Evolutionary conservation across 1,140 invertebrate species (phyloP).

Genomic region (Nebria ingens): DNA sequence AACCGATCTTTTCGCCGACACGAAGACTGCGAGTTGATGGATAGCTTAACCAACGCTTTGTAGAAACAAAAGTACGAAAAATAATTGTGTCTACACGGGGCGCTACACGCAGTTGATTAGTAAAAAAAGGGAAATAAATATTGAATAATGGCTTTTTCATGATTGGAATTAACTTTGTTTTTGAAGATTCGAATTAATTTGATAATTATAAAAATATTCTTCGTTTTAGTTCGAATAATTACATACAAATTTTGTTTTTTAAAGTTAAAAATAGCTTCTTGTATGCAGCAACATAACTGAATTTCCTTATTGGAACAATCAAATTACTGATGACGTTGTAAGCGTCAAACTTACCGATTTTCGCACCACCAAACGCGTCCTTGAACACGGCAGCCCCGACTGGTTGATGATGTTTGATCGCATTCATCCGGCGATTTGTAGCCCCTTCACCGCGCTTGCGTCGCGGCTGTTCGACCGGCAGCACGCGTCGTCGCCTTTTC

Average conservation of each 20-base stretch:
- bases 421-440: slow-evolving; percentile 67
- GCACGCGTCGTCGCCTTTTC: slow-evolving; percentile 69
- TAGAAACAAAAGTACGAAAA: too few species aligned
- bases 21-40: not conserved
- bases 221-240: too few species aligned
- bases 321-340: not conserved
- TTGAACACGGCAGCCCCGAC: slow-evolving; percentile 55
- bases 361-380: slow-evolving; percentile 46
- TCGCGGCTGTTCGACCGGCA: slow-evolving; percentile 70
- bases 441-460: slow-evolving; percentile 44
- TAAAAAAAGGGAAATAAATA: too few species aligned
- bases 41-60: not conserved
- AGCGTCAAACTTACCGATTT: slow-evolving; percentile 45
- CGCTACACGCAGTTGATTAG: too few species aligned
- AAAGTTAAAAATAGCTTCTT: slow-evolving; percentile 7
- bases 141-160: too few species aligned
- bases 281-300: not conserved
- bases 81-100: too few species aligned
- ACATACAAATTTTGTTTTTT: not conserved
- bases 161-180: too few species aligned
- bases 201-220: not conserved
- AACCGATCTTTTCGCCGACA: not conserved
- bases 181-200: too few species aligned
- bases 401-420: slow-evolving; percentile 69
- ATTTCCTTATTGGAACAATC: slow-evolving; percentile 1